phyloP scores from a whole-genome alignment of 2,113 vertebrate species.

The Otis tarda region DNA sequence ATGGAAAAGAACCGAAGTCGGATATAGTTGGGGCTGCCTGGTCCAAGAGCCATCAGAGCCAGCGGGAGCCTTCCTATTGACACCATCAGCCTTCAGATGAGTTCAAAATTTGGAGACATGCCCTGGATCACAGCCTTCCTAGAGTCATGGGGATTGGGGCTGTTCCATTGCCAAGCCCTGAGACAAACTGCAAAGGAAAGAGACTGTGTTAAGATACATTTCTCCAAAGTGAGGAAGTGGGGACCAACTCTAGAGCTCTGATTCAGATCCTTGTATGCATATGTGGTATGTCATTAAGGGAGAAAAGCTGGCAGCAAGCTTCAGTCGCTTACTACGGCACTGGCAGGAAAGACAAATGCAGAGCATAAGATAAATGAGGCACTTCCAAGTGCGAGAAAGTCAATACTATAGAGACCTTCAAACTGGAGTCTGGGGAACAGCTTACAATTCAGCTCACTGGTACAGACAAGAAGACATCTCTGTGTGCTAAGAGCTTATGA shows the following conservation, averaged over 20 bases:
- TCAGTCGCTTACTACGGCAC: slow-evolving; percentile 24
- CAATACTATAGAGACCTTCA: slow-evolving; percentile 70
- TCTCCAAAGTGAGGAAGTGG: neutral
- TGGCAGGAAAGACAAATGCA: slow-evolving; percentile 64
- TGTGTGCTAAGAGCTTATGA: neutral
- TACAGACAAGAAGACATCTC: neutral
- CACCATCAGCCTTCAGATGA: neutral
- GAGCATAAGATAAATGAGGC: slow-evolving; percentile 67
- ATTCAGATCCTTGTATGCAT: slow-evolving; percentile 49
- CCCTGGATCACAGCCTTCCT: neutral
- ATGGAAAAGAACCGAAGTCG: neutral
- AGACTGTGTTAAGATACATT: neutral
- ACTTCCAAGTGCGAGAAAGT: slow-evolving; percentile 62
- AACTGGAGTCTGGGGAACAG: slow-evolving; percentile 58
- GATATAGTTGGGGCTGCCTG: neutral
- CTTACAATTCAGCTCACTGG: neutral
- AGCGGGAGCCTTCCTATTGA: neutral
- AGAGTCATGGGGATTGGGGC: neutral
- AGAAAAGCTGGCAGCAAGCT: slow-evolving; percentile 48
- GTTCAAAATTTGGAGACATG: neutral
- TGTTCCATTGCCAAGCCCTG: neutral
- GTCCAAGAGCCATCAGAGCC: neutral
- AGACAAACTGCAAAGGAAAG: slow-evolving; percentile 16
- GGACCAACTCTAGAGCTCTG: neutral
- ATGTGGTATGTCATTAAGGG: slow-evolving; percentile 40